Evolutionary conservation across 2,113 vertebrate species (phyloP), one percentile per base, ranked within the genome.

Genomic region (Dasypus novemcinctus): DNA sequence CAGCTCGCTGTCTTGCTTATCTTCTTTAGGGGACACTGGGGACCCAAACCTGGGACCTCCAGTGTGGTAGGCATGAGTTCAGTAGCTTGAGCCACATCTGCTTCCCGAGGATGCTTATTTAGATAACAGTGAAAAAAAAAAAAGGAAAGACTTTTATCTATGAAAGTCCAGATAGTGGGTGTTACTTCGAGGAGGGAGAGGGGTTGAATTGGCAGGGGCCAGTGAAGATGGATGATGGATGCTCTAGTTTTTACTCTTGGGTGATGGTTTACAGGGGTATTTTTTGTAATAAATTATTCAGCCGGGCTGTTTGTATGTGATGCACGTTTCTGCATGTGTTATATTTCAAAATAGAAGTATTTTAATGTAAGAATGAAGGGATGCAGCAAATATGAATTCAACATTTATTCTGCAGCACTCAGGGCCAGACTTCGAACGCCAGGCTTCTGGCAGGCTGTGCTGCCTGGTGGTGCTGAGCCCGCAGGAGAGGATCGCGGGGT

Each of bases 191-290:
- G 85, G 54, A 8, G 41, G 57, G 86, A 76, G 75, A 0, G 0
- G 95, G 64, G 64, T 29, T 43, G 63, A 46, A 85, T 31, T 20
- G 52, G 76, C 31, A 64, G 66, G 29, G 21, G 11, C 27, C 52
- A 0, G 52, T 15, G 41, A 63, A 52, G 49, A 2, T 1, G 14
- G 36, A 14, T 0, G 57, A 59, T 7, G 20, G 3, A n/a, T 14
- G 59, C 41, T 75, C 57, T 7, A 4, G 57, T 21, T 57, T 54
- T 36, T 36, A 21, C 38, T 82, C 27, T 54, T 7, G 7, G 49
- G n/a, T 7, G 17, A 14, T 41, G 21, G 59, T 52, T 52, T 31
- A 5, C 1, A 1, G 84, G 49, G 49, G 29, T 59, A 2, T 75
- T 23, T 75, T 61, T 29, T 36, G 41, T 57, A 49, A 59, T 17